Evolutionary conservation across 2,113 vertebrate genomes (phyloP), one percentile per base, ranked within the genome.

Genomic region (Scartelaos histophorus): DNA sequence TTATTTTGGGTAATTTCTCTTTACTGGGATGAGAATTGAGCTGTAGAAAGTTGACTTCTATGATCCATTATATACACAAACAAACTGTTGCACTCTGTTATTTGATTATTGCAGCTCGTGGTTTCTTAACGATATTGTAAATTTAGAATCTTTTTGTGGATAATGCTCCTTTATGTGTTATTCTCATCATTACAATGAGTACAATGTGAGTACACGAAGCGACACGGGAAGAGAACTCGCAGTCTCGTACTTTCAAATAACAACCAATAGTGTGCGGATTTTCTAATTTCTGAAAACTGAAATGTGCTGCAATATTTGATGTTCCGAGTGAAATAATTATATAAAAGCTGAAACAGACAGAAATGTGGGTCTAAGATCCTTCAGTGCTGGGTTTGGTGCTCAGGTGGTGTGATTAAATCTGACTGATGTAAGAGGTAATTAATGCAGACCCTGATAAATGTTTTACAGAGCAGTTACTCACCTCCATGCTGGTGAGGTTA

Each of bases 401-500:
- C 35, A 6, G 13, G 12, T 70, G 58, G 7, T 13, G 35, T 51
- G 25, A 10, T n/a, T 22, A 57, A 51, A 46, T 17, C n/a, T 24
- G 45, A 54, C 45, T 69, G 15, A 53, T 38, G 38, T 71, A 29
- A 24, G 7, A 9, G 13, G 34, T 56, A 21, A 35, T 9, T 51
- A 21, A 62, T 15, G 19, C 15, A n/a, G 25, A 66, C 10, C 53
- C 21, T 38, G 45, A 29, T 65, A 0, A 71, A 43, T 3, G 1
- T 9, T 53, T 3, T n/a, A 3, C 12, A 16, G 24, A 70, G 15
- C 24, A 45, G 34, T 38, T 19, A 84, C 95, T 43, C 93, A 99
- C 97, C 92, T 98, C 96, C 46, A 96, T 98, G 67, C 93, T 97
- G 90, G 97, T 98, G 82, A 97, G 92, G 82, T 97, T 97, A 90